Percentiles rank a stretch among this genome's conserved stretches.
These are phyloP conservation scores for Rhineura floridana DNA, from an alignment of 2,113 vertebrate genomes.

Conservation along the genomic window DNA sequence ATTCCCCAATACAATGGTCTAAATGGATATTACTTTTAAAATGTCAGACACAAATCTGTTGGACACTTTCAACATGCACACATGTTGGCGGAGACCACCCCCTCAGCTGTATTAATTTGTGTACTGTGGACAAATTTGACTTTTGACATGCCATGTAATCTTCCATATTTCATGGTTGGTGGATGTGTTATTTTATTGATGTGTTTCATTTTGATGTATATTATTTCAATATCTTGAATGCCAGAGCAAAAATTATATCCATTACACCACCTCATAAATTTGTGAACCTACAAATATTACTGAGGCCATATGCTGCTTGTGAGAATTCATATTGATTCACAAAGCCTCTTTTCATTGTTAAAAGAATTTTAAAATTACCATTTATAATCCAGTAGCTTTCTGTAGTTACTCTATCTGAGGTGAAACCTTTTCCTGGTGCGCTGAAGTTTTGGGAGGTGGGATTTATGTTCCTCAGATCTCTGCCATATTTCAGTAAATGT, in stretches of 20 bases:
- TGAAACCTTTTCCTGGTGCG: neutral
- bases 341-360: neutral
- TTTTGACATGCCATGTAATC: conserved; percentile 6
- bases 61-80: neutral
- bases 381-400: neutral
- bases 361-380: neutral
- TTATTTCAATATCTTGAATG: conserved; percentile 5
- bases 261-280: conserved; percentile 47
- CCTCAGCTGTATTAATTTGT: conserved; percentile 19
- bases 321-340: neutral
- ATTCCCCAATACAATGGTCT: no score
- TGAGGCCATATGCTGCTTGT: conserved; percentile 3
- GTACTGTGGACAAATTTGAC: conserved; percentile 24
- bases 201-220: conserved; percentile 49
- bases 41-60: neutral
- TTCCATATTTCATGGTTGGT: neutral
- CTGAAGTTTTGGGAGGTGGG: neutral
- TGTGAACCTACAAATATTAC: conserved; percentile 34
- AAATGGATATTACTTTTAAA: neutral
- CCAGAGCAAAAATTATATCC: conserved; percentile 52
- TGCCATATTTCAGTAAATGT: neutral
- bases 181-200: neutral
- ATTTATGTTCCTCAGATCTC: neutral
- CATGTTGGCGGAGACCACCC: neutral
- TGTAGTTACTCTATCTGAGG: neutral